Percentiles rank a stretch among this genome's conserved stretches.
These are phyloP conservation scores for Aphelenchoides besseyi DNA, from an alignment of 1,140 invertebrate genomes.

Conservation along the genomic window DNA sequence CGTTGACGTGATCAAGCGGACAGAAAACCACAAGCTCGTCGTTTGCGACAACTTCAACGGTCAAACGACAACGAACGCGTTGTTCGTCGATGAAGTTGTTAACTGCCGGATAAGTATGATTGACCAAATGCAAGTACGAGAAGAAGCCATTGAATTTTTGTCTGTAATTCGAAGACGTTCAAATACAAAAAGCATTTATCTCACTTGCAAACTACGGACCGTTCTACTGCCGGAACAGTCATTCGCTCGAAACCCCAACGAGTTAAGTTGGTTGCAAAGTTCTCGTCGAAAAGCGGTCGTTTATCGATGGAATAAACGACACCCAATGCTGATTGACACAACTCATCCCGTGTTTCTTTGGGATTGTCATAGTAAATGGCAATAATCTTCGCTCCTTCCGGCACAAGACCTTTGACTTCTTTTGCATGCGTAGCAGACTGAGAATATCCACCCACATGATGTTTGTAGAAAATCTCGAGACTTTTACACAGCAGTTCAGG, in stretches of 20 bases:
- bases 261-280: slow-evolving; percentile 41
- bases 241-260: slow-evolving; percentile 47
- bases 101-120: neutral
- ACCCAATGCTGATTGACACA: slow-evolving; percentile 42
- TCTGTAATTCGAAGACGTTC: slow-evolving; percentile 17
- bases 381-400: slow-evolving; percentile 33
- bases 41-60: slow-evolving; percentile 32
- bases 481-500: slow-evolving; percentile 24
- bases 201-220: slow-evolving; percentile 27
- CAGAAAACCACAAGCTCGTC: slow-evolving; percentile 30
- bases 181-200: slow-evolving; percentile 15
- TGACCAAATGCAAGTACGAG: slow-evolving; percentile 16
- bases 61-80: slow-evolving; percentile 28
- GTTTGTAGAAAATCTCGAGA: slow-evolving; percentile 39
- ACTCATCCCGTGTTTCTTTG: slow-evolving; percentile 23
- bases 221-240: slow-evolving; percentile 32
- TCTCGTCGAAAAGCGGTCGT: slow-evolving; percentile 23
- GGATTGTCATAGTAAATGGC: slow-evolving; percentile 46
- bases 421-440: slow-evolving; percentile 14
- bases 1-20: slow-evolving; percentile 33
- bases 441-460: slow-evolving; percentile 34
- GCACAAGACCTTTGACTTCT: slow-evolving; percentile 27
- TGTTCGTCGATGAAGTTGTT: slow-evolving; percentile 25
- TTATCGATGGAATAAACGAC: slow-evolving; percentile 30
- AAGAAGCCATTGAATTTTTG: slow-evolving; percentile 24